Base-by-base conservation (phyloP, 2,888 invertebrate genomes). In the Drosophila cyrtoloma region DNA sequence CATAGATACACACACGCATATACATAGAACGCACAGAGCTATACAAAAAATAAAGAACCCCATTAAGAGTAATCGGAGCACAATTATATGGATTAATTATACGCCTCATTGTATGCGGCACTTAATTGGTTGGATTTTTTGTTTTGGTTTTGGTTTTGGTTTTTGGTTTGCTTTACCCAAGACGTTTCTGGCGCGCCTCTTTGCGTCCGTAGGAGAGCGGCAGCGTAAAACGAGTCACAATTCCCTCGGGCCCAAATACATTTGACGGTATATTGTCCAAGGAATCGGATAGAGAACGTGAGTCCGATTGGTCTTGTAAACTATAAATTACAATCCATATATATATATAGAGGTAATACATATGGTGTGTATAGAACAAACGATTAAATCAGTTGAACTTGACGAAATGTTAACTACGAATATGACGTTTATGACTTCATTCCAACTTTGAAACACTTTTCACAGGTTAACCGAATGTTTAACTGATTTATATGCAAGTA, bases 171-270 rank as follows among this genome's bases (percentile, higher is more conserved):
- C 86, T 93, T 94, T 96, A 97, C 97, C 96, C 96, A 95, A 96
- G 96, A 94, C 96, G 95, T 94, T 96, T 97, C 94, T 96, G 96
- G 93, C 96, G 96, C 90, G 95, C 95, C 94, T 95, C 95, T 94
- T 96, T 96, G 94, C 96, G 96, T 94, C 96, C 96, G 94, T 96
- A 96, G 94, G 96, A 96, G 94, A 96, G 94, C 91, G 96, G 96
- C 94, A 96, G 94, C 92, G 96, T 96, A 94, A 96, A 96, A 94
- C 96, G 95, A 85, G 95, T 95, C 90, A 95, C 95, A 85, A 94
- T 93, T 84, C 94, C 93, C 94, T 95, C 95, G 93, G 95, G 93
- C 94, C 95, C 95, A 94, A 95, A 94, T 94, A 94, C 93, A 92
- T 93, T 93, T 78, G 93, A 93, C 82, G 93, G 93, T 91, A 94